Evolutionary conservation across 2,797 vertebrate genomes (phyloP).

Genomic region (Nannoperca australis): DNA sequence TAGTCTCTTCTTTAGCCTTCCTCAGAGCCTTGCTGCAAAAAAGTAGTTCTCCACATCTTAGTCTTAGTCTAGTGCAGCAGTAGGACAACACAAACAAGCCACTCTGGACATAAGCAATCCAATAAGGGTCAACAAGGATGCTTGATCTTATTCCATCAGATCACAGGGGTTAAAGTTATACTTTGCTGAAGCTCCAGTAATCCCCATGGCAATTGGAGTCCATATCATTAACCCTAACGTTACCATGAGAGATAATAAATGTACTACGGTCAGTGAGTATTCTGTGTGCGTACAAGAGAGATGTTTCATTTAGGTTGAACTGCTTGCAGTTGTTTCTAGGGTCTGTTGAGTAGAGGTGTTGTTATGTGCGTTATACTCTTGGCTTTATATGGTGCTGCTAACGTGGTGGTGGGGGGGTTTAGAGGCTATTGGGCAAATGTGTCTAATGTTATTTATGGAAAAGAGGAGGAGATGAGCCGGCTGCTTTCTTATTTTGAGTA

Average conservation of each 20-base stretch:
- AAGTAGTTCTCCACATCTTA: not conserved
- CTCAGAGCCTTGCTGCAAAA: no score
- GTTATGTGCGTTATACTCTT: constrained; percentile 21
- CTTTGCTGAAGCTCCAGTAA: constrained; percentile 9
- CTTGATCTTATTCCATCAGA: constrained; percentile 9
- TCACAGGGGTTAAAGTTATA: constrained; percentile 15
- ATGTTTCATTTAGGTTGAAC: constrained; percentile 40
- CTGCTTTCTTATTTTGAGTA: constrained; percentile 67
- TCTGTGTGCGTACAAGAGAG: constrained; percentile 17
- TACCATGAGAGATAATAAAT: constrained; percentile 26
- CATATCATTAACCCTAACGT: constrained; percentile 22
- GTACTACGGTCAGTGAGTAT: constrained; percentile 27
- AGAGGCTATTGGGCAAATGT: constrained; percentile 28
- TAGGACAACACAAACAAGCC: constrained; percentile 2
- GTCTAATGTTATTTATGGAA: constrained; percentile 55
- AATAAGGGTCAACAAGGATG: constrained; percentile 20
- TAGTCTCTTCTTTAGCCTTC: not conserved
- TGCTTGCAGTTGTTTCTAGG: not conserved
- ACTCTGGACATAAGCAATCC: constrained; percentile 23
- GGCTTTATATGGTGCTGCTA: constrained; percentile 14
- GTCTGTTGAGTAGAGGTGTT: constrained; percentile 31
- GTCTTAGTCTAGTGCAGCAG: not conserved
- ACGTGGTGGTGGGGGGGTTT: constrained; percentile 32
- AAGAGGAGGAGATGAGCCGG: constrained; percentile 29
- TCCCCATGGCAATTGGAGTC: constrained; percentile 27